Evolutionary conservation across 1,140 invertebrate species (phyloP), one percentile per base, ranked within the genome.

Genomic region (Macrosteles quadrilineatus): DNA sequence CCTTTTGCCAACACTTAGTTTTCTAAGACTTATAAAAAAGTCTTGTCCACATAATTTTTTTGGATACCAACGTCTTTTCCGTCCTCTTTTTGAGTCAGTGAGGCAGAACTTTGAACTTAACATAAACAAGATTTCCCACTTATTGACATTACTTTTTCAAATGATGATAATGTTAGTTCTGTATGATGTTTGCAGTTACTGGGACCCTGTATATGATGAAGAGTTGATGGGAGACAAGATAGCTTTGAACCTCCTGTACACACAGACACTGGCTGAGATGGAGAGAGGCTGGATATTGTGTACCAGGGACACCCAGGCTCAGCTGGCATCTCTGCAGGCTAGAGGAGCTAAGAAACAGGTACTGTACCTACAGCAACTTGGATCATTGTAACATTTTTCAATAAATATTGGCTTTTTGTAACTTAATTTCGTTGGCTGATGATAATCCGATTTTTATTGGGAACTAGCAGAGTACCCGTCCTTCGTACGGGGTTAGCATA

Each of bases 261-360:
- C 91, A 66, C 96, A 98, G 86, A 89, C 91, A 53, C 86, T 91
- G 27, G 87, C 88, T 69, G 96, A 98, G 82, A 83, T 98, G 67
- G 90, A 94, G 73, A 84, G 89, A 68, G 91, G 91, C 2, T 97
- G 95, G 94, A 89, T 96, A 71, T 78, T 87, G 32, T 87, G 88
- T 32, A 86, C 87, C 40, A 85, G 87, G 71, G 89, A 95, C 68
- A 87, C 88, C 31, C 84, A 87, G 73, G 82, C 87, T 31, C 87
- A 90, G 71, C 80, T 98, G 11, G 84, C 86, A 30, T 81, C 85
- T 50, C 82, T 95, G 68, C 88, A 92, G 80, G 82, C 88, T 27
- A 87, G 87, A 75, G 89, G 90, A 65, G 89, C 90, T 68, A 94
- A 95, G 78, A 85, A 86, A 83, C 92, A 97, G 83, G 92, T 94